Conservation (phyloP, 2,113 vertebrate species). For the Hemibagrus wyckioides region DNA sequence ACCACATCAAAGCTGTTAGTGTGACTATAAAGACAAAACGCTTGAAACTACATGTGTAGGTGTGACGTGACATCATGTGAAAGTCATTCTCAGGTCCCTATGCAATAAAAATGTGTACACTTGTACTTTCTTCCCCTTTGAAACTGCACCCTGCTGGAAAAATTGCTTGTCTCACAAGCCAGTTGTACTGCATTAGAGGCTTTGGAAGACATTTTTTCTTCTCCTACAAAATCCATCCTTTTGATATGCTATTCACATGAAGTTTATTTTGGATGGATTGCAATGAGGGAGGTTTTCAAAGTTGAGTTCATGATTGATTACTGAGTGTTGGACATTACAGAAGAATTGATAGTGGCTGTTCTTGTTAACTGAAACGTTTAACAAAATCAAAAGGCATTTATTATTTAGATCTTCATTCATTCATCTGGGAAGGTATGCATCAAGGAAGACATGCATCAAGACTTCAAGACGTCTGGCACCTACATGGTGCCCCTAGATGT, state of each 20-base stretch:
- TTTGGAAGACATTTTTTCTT: neutral
- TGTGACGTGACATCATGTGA: neutral
- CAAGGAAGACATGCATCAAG: too few species aligned
- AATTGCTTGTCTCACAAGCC: neutral
- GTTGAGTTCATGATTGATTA: slow-evolving; percentile 2
- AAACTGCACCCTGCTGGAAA: neutral
- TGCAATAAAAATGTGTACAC: neutral
- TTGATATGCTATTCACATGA: slow-evolving; percentile 24
- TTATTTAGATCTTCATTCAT: neutral
- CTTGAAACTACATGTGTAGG: neutral
- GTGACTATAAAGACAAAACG: neutral
- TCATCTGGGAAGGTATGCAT: neutral
- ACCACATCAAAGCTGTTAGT: neutral
- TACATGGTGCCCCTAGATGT: too few species aligned
- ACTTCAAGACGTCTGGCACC: too few species aligned
- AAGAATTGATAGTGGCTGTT: neutral
- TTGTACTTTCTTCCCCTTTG: neutral
- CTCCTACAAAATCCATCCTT: neutral
- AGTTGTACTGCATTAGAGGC: neutral
- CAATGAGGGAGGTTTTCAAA: neutral
- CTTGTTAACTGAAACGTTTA: neutral
- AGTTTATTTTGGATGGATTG: slow-evolving; percentile 21
- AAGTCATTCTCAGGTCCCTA: too few species aligned
- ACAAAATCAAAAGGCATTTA: neutral
- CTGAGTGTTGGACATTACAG: neutral